Base-by-base conservation (phyloP, 2,113 vertebrate species). In the Ctenomys sociabilis region DNA sequence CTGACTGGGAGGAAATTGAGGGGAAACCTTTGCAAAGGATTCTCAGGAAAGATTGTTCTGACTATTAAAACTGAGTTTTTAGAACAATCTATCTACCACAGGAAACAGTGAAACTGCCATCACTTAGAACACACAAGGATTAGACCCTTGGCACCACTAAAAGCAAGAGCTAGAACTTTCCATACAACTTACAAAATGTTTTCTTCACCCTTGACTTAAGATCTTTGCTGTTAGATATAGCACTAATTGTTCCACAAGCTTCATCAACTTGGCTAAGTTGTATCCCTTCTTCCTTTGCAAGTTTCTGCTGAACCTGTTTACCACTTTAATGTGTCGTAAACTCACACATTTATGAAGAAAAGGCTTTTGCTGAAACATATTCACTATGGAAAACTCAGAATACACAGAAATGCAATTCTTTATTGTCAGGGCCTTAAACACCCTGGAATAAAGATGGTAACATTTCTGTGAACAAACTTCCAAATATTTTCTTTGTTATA, bases 41-140 rank as follows among this genome's bases (percentile, higher is more conserved):
- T 92, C 57, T 97, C 14, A 88, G 92, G 81, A 92, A 97, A 72
- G 63, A 77, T 22, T 61, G 78, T 45, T 95, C 30, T 80, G 68
- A 24, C 72, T 77, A 92, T 93, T 92, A 96, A 91, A 88, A 90
- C 85, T 82, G 84, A 84, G 54, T 70, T 82, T 97, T 94, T 96
- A 93, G 88, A 95, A 75, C 82, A 93, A 96, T 93, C 90, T 96
- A n/a, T 90, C 59, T 90, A 90, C 85, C 85, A 96, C 92, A 93
- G 88, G 96, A 97, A 95, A 88, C 37, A 90, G 52, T 88, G 77
- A 94, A 93, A 92, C 32, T 82, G 93, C 72, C 81, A 90, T 88
- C 77, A 75, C 68, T 75, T 80, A 94, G 94, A 70, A 96, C 63
- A 87, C 32, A 54, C 40, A 89, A 63, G 16, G 43, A 90, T 96